Evolutionary conservation across 2,797 vertebrate genomes (phyloP).

Genomic region (Vespertilio murinus): DNA sequence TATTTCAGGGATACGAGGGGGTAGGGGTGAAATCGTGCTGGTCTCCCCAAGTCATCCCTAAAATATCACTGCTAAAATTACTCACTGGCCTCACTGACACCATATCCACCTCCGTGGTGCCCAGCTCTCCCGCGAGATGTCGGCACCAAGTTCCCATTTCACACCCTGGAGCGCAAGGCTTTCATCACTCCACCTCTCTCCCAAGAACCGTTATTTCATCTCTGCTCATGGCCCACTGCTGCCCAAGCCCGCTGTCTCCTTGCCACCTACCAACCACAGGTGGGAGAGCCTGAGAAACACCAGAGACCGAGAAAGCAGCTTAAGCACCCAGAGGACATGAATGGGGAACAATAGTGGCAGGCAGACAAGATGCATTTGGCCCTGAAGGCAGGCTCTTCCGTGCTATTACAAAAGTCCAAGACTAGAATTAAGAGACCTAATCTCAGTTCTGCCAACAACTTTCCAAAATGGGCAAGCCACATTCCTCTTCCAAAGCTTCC

Average conservation of each 20-base stretch:
- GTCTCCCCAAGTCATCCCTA: slow-evolving; percentile 43
- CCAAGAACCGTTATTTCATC: background rate
- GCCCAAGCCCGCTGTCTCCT: background rate
- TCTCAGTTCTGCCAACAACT: slow-evolving; percentile 8
- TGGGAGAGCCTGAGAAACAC: background rate
- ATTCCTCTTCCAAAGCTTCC: background rate
- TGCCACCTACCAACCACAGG: slow-evolving; percentile 16
- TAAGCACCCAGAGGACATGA: background rate
- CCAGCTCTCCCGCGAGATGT: background rate
- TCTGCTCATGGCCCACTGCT: background rate
- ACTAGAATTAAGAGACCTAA: background rate
- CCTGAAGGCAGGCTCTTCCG: background rate
- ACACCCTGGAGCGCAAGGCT: slow-evolving; percentile 24
- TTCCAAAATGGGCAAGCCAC: background rate
- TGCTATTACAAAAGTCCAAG: background rate
- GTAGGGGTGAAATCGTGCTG: background rate
- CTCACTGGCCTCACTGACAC: background rate
- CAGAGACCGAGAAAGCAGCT: background rate
- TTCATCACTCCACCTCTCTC: slow-evolving; percentile 20
- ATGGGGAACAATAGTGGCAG: background rate
- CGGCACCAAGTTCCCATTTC: slow-evolving; percentile 53
- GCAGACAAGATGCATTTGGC: background rate
- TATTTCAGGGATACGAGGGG: background rate
- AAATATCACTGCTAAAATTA: slow-evolving; percentile 65
- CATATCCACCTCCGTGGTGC: background rate